Evolutionary conservation across 2,113 vertebrate genomes (phyloP).

Genomic region (Petrocephalus microphthalmus): DNA sequence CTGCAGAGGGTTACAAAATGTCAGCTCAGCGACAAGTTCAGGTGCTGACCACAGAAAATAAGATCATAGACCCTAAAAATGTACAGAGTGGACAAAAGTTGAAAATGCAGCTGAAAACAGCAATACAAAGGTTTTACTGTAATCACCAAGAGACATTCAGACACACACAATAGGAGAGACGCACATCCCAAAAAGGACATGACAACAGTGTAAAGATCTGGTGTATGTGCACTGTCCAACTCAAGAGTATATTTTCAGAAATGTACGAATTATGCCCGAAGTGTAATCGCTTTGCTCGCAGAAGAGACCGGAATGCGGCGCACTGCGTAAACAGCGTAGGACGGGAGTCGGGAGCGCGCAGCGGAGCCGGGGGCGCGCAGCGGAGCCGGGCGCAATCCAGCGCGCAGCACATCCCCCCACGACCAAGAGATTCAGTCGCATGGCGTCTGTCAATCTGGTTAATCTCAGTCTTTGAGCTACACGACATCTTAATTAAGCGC

Average conservation of each 20-base stretch:
- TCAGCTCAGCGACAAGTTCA: constrained; percentile 69
- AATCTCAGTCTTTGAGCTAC: neutral
- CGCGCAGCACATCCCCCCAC: neutral
- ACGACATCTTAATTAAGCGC: neutral
- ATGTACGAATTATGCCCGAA: neutral
- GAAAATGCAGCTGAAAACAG: neutral
- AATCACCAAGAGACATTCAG: neutral
- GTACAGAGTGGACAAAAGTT: neutral
- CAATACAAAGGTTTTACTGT: neutral
- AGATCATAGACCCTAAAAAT: neutral
- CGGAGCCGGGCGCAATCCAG: neutral
- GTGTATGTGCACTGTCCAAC: neutral
- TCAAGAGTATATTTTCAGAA: neutral
- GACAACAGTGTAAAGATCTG: neutral
- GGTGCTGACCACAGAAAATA: constrained; percentile 34
- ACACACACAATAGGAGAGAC: neutral
- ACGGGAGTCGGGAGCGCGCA: neutral
- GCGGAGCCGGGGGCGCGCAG: neutral
- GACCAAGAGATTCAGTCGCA: neutral
- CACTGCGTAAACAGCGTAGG: neutral
- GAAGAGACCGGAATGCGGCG: neutral
- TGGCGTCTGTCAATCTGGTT: neutral
- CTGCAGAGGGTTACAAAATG: constrained; percentile 80
- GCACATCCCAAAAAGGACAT: neutral
- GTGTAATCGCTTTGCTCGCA: neutral